Percentiles rank a stretch among this genome's conserved stretches.
Conservation (phyloP, 2,797 vertebrate species). For the Dendrocincla fuliginosa region DNA sequence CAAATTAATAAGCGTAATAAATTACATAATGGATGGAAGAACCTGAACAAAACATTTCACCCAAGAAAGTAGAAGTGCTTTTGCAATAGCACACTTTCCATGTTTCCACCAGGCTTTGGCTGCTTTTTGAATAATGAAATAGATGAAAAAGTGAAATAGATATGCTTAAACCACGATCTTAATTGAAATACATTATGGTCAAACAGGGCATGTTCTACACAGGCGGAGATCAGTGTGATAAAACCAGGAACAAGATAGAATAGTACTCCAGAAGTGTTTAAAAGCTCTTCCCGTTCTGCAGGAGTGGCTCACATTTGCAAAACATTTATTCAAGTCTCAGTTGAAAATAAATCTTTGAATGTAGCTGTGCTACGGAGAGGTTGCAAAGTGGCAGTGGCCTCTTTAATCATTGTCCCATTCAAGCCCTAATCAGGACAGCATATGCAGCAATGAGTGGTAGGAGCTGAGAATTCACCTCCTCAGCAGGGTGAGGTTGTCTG, state of each 20-base stretch:
- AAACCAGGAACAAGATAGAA: background rate
- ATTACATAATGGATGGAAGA: constrained; percentile 5
- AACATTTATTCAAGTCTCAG: constrained; percentile 75
- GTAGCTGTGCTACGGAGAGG: constrained; percentile 55
- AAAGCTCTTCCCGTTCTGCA: constrained; percentile 53
- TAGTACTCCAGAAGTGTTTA: constrained; percentile 25
- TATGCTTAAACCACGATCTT: background rate
- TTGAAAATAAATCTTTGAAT: constrained; percentile 70
- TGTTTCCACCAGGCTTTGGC: background rate
- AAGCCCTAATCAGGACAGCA: constrained; percentile 70
- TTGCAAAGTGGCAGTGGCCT: constrained; percentile 52
- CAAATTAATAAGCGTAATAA: constrained; percentile 1
- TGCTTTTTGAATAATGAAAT: constrained; percentile 30
- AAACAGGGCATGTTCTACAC: background rate
- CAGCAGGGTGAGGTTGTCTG: constrained; percentile 10
- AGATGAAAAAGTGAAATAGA: constrained; percentile 41
- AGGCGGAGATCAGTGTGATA: background rate
- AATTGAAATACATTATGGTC: constrained; percentile 32
- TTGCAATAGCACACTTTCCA: constrained; percentile 10
- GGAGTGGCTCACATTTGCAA: constrained; percentile 67
- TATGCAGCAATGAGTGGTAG: constrained; percentile 47
- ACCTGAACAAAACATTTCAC: constrained; percentile 10
- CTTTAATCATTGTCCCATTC: constrained; percentile 76
- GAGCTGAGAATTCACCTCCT: constrained; percentile 48
- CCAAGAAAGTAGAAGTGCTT: background rate